phyloP scores from a whole-genome alignment of 2,797 vertebrate species.

The Platyrinchus mystaceus region DNA sequence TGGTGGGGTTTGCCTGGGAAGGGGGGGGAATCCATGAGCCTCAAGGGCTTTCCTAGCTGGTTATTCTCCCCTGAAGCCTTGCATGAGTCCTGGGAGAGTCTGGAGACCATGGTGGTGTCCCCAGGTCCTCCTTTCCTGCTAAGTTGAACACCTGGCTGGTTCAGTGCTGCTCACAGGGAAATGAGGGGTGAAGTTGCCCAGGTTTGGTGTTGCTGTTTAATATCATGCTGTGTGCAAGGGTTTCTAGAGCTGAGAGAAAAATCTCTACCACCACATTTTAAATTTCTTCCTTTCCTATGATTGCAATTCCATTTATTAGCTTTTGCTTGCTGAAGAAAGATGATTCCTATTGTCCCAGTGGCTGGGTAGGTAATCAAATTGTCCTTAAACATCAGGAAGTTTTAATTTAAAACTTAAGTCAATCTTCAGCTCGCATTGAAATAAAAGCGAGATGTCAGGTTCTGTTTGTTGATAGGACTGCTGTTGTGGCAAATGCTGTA shows the following conservation, averaged over 20 bases:
- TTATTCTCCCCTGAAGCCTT: not conserved
- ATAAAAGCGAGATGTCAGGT: not conserved
- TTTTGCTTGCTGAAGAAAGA: not conserved
- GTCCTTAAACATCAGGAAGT: not conserved
- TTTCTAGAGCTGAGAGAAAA: not conserved
- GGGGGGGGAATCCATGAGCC: rapidly evolving
- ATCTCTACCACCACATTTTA: not conserved
- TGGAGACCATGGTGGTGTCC: not conserved
- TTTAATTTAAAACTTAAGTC: not conserved
- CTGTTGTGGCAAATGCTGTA: not conserved
- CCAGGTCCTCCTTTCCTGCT: not conserved
- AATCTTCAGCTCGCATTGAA: not conserved
- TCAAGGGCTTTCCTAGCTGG: not conserved
- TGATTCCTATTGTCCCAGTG: not conserved
- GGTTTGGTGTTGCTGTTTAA: not conserved
- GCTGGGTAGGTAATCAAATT: not conserved
- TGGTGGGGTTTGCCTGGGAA: not conserved
- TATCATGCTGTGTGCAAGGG: too few relatives aligned
- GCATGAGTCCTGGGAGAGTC: too few relatives aligned
- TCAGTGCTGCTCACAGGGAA: not conserved
- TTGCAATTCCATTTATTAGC: not conserved
- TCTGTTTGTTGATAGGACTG: not conserved
- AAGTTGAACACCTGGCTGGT: not conserved
- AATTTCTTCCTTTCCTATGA: not conserved
- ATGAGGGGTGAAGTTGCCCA: rapidly evolving